A percentile compares a stretch with the other conserved stretches of the same genome.
phyloP scores from a whole-genome alignment of 2,113 vertebrate genomes.

The Caracal caracal region DNA sequence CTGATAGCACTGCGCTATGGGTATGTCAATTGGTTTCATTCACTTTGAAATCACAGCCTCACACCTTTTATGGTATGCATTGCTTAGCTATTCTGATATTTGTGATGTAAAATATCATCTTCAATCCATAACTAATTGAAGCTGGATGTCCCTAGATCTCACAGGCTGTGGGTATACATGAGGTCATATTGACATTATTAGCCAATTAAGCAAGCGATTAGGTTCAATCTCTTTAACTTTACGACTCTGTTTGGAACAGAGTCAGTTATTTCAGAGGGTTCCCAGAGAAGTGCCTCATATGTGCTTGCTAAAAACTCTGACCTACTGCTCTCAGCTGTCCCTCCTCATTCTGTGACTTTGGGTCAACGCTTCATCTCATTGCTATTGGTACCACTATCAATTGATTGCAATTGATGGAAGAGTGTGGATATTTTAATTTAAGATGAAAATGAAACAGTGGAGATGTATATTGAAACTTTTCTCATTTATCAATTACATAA shows the following conservation, averaged over 20 bases:
- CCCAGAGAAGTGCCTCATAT: background rate
- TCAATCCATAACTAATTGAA: conserved; percentile 34
- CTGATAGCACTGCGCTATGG: background rate
- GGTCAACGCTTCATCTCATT: background rate
- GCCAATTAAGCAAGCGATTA: conserved; percentile 47
- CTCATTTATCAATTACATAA: background rate
- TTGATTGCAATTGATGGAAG: background rate
- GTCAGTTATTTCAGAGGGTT: background rate
- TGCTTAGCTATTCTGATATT: conserved; percentile 6
- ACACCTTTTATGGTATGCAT: background rate
- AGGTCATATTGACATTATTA: conserved; percentile 37
- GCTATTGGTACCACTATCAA: background rate
- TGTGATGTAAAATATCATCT: conserved; percentile 35
- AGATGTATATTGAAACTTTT: background rate
- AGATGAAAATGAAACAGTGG: background rate
- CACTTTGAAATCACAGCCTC: background rate
- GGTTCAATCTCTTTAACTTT: background rate
- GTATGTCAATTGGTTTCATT: background rate
- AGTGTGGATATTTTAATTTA: background rate
- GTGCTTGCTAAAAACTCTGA: background rate
- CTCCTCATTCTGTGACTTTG: background rate
- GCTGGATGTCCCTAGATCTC: conserved; percentile 1
- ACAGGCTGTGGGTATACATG: conserved; percentile 27
- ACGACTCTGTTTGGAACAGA: background rate
- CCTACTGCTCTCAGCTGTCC: background rate